phyloP scores from a whole-genome alignment of 1,140 invertebrate species.

The Riptortus pedestris region DNA sequence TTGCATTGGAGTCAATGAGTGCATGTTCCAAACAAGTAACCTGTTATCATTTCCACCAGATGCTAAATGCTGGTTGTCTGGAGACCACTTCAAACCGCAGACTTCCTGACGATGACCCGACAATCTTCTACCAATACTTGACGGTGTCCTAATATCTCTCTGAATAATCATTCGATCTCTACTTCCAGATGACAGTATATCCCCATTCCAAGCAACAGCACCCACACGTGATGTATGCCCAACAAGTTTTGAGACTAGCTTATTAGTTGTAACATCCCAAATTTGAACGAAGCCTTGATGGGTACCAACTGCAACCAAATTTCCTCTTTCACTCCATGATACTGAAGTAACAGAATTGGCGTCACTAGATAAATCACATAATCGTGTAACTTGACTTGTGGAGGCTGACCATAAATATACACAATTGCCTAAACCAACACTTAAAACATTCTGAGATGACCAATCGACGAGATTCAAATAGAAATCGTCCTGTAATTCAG shows the following conservation, averaged over 20 bases:
- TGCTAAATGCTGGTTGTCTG: conserved; percentile 94
- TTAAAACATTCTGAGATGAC: conserved; percentile 97
- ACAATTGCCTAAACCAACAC: conserved; percentile 94
- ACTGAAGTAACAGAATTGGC: conserved; percentile 95
- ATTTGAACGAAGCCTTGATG: conserved; percentile 94
- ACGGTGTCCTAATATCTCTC: conserved; percentile 76
- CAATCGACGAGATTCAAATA: conserved; percentile 98
- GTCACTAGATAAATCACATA: conserved; percentile 90
- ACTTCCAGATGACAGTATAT: conserved; percentile 91
- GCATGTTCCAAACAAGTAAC: conserved; percentile 94
- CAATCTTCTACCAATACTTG: conserved; percentile 61
- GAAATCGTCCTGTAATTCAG: conserved; percentile 98
- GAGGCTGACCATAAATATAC: conserved; percentile 99
- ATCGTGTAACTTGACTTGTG: conserved; percentile 91
- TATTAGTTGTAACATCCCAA: conserved; percentile 93
- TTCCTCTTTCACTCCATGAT: conserved; percentile 95
- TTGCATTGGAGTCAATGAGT: conserved; percentile 78
- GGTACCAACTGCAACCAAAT: conserved; percentile 93
- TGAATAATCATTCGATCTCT: conserved; percentile 89
- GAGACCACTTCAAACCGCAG: conserved; percentile 98
- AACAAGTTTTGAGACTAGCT: conserved; percentile 77
- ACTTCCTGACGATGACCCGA: conserved; percentile 88
- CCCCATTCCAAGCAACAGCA: conserved; percentile 95
- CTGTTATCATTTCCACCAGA: conserved; percentile 99
- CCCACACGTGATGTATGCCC: conserved; percentile 88